Percentiles rank a stretch among this genome's conserved stretches.
Evolutionary conservation across 2,888 invertebrate genomes (phyloP).

Genomic region (Rhingia campestris): DNA sequence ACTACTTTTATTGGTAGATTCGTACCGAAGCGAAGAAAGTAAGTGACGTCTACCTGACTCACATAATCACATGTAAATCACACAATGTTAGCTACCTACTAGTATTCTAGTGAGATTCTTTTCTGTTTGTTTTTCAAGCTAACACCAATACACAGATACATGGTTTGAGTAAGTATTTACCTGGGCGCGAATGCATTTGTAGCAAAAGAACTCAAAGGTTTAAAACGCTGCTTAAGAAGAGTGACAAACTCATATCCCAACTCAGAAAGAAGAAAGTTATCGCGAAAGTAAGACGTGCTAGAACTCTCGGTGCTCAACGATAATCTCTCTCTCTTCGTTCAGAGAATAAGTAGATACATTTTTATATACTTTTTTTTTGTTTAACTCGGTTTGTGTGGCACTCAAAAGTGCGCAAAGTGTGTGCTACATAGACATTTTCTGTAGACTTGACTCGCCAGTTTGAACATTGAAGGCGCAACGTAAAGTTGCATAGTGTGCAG

Average conservation of each 20-base stretch:
- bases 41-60: constrained; percentile 64
- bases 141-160: constrained; percentile 8
- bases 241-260: constrained; percentile 77
- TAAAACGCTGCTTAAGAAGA: constrained; percentile 79
- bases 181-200: constrained; percentile 1
- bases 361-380: neutral
- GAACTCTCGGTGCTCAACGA: constrained; percentile 53
- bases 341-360: constrained; percentile 18
- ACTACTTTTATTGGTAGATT: constrained; percentile 32
- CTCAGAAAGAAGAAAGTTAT: constrained; percentile 82
- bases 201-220: constrained; percentile 62
- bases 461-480: constrained; percentile 35
- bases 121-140: constrained; percentile 29
- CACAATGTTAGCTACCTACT: neutral
- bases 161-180: constrained; percentile 43
- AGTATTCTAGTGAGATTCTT: constrained; percentile 41
- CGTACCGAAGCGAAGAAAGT: constrained; percentile 59
- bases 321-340: constrained; percentile 26
- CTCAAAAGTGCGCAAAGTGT: constrained; percentile 24
- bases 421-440: constrained; percentile 59
- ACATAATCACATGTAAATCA: constrained; percentile 53
- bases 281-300: constrained; percentile 79
- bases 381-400: constrained; percentile 37
- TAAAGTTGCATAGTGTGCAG: constrained; percentile 50
- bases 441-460: constrained; percentile 38